These are phyloP conservation scores for Pluvialis apricaria DNA, from an alignment of 2,113 vertebrate species.

Conservation along the genomic window DNA sequence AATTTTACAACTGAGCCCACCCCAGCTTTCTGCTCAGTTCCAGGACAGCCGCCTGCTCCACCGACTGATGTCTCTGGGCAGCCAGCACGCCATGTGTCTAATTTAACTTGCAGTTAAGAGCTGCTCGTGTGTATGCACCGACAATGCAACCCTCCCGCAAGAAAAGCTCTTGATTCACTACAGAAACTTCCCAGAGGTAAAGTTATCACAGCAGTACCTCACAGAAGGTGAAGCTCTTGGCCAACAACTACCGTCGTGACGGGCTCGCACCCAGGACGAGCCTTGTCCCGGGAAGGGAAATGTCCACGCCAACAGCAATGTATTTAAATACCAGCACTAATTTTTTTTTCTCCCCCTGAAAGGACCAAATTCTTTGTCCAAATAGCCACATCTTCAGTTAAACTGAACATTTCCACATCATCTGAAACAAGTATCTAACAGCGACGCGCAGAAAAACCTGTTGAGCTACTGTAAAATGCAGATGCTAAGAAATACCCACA, in stretches of 20 bases:
- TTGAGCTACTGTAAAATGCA: rapidly evolving
- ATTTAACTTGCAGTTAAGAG: background rate
- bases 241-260: background rate
- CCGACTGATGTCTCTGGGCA: rapidly evolving
- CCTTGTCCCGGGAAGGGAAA: background rate
- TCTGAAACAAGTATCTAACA: background rate
- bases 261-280: rapidly evolving
- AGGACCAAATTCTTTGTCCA: background rate
- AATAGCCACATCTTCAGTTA: background rate
- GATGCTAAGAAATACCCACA: background rate
- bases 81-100: rapidly evolving
- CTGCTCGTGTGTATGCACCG: rapidly evolving
- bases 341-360: background rate
- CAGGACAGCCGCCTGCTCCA: background rate
- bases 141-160: background rate
- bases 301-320: background rate
- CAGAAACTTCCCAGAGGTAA: background rate
- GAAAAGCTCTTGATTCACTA: background rate
- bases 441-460: rapidly evolving
- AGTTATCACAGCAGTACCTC: background rate
- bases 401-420: background rate
- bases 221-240: background rate
- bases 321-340: background rate
- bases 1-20: background rate
- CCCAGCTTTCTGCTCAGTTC: background rate